phyloP scores from a whole-genome alignment of 1,140 invertebrate species.

The Palaemon carinicauda region DNA sequence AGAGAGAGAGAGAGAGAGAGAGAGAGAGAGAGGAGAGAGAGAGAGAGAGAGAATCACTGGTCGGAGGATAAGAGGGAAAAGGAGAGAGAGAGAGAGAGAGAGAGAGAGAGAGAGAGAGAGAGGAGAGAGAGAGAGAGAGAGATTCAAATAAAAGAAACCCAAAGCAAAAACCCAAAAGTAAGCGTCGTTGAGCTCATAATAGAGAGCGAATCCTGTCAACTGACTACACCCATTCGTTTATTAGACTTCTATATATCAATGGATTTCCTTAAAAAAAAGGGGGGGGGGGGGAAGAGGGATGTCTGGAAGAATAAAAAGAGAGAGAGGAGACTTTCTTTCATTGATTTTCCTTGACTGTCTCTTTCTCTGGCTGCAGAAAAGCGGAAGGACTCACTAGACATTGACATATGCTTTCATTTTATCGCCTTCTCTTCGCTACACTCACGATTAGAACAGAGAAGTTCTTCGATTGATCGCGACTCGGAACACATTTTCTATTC shows the following conservation, averaged over 20 bases:
- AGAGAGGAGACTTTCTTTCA: not conserved
- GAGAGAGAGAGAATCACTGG: too few species aligned
- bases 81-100: slow-evolving; percentile 7
- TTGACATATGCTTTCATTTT: slow-evolving; percentile 34
- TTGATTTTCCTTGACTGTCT: slow-evolving; percentile 38
- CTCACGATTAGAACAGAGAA: not conserved
- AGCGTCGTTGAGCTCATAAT: too few species aligned
- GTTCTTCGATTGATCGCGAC: not conserved
- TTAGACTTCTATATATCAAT: too few species aligned
- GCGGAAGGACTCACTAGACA: slow-evolving; percentile 34
- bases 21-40: not conserved
- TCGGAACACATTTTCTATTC: not conserved
- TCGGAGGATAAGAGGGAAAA: not conserved
- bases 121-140: not conserved
- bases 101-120: too few species aligned
- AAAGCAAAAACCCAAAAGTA: not conserved
- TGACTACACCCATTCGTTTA: too few species aligned
- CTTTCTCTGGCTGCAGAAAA: slow-evolving; percentile 20
- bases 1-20: slow-evolving; percentile 13
- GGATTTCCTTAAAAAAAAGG: too few species aligned
- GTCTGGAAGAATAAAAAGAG: not conserved
- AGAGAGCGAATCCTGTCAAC: not conserved
- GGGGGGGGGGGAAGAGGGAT: too few species aligned
- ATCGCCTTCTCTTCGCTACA: slow-evolving; percentile 22
- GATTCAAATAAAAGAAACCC: not conserved